Conservation (phyloP, 2,888 invertebrate species). For the Heliconius sara region DNA sequence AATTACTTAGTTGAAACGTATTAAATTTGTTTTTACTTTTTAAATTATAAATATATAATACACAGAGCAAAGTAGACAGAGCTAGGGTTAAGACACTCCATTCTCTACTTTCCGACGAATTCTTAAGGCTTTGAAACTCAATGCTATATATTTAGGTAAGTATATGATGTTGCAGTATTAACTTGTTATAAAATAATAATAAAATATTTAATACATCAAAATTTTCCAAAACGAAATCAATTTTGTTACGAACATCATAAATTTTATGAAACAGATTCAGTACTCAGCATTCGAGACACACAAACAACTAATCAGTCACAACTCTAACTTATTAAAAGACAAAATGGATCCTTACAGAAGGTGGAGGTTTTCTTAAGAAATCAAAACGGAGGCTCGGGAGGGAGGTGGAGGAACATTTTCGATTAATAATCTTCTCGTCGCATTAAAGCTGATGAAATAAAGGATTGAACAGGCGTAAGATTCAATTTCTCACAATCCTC, state of each 20-base stretch:
- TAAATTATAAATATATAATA: neutral
- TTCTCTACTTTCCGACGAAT: too few species aligned
- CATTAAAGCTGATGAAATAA: slow-evolving; percentile 76
- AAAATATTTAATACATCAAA: neutral
- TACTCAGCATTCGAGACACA: slow-evolving; percentile 25
- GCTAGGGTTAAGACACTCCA: too few species aligned
- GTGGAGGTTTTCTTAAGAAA: slow-evolving; percentile 57
- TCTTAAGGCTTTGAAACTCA: too few species aligned
- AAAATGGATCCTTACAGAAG: slow-evolving; percentile 47
- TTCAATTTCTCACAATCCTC: slow-evolving; percentile 79
- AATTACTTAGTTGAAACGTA: neutral
- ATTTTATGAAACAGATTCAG: slow-evolving; percentile 29
- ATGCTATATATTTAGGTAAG: too few species aligned
- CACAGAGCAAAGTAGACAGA: too few species aligned
- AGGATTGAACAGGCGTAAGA: slow-evolving; percentile 77
- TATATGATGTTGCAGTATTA: neutral
- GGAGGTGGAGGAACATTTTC: slow-evolving; percentile 57
- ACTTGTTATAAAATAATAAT: neutral
- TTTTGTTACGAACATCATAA: slow-evolving; percentile 11
- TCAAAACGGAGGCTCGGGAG: slow-evolving; percentile 52
- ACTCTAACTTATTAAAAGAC: slow-evolving; percentile 46
- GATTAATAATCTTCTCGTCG: slow-evolving; percentile 77
- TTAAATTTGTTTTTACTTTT: neutral
- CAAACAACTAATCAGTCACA: slow-evolving; percentile 44
- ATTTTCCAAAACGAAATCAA: neutral